Evolutionary conservation across 2,888 invertebrate genomes (phyloP), one percentile per base, ranked within the genome.

Genomic region (Piscicola geometra): DNA sequence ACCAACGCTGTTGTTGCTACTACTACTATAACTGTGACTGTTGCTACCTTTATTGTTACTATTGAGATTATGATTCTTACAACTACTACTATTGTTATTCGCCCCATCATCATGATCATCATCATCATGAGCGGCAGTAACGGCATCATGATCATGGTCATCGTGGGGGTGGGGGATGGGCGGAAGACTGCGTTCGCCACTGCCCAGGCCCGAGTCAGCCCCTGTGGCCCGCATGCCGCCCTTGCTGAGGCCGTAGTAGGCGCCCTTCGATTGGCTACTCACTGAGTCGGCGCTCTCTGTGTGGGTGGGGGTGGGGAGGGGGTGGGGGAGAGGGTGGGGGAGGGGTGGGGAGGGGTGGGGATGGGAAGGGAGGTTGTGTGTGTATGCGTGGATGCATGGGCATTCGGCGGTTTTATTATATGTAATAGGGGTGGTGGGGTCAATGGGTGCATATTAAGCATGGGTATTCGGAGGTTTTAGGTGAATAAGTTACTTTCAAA

Each of bases 181-280:
- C 30, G 74, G 76, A 56, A 76, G 75, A 25, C 75, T 52, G 1
- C 76, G 32, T 28, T 76, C 76, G 21, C 71, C 71, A 21, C 56
- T 60, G 15, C 75, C 75, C 3, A 70, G 21, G 18, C 70, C 75
- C 1, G 75, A 64, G 56, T 71, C 76, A 66, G 50, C 64, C 32
- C 56, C 75, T 15, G 60, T 60, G 30, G 41, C 35, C 56, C 64
- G 56, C 15, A 25, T 64, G 32, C 32, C 36, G 3, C 15, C 60
- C 12, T 56, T 60, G 32, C 60, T 68, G 70, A 9, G 52, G 41
- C 33, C 30, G 25, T 41, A 33, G 15, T 70, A 52, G 33, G 56
- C 50, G 9, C 35, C 68, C 50, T 71, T 76, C 33, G 71, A 71
- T 60, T 76, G 76, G 66, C 76, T 71, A 41, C 71, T 71, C 50